phyloP scores from a whole-genome alignment of 2,797 vertebrate species.

The Petrocephalus sullivani region DNA sequence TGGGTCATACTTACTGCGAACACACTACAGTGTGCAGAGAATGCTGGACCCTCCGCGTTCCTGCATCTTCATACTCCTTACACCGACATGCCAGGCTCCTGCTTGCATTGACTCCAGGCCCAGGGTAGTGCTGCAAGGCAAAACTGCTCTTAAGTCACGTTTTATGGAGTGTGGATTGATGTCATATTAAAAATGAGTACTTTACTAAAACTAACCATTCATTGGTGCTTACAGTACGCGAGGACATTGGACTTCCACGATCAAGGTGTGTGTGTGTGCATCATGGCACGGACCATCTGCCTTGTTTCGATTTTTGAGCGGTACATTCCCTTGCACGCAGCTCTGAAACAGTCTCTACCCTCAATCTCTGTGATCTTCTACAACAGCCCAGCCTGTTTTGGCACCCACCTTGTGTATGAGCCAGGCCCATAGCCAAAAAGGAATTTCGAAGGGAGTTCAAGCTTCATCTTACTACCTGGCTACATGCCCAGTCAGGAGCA shows the following conservation, averaged over 20 bases:
- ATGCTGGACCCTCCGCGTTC: background rate
- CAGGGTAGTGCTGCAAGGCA: background rate
- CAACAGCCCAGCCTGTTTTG: background rate
- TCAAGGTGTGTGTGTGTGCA: background rate
- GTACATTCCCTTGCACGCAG: background rate
- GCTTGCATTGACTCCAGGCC: background rate
- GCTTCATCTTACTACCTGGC: background rate
- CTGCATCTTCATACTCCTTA: background rate
- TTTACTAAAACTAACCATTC: background rate
- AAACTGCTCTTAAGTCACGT: background rate
- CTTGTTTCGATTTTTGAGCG: background rate
- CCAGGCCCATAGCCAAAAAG: background rate
- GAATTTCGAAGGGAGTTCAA: background rate
- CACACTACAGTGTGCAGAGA: background rate
- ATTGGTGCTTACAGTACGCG: background rate
- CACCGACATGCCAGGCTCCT: background rate
- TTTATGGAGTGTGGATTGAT: background rate
- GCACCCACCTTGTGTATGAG: background rate
- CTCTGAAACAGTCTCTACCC: background rate
- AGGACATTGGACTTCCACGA: background rate
- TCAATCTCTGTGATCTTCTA: background rate
- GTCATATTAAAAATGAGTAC: background rate
- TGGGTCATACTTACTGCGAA: background rate
- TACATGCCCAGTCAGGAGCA: background rate
- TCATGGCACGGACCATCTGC: background rate